Conservation (phyloP, 1,140 invertebrate species). For the Euura saliciscinereae region DNA sequence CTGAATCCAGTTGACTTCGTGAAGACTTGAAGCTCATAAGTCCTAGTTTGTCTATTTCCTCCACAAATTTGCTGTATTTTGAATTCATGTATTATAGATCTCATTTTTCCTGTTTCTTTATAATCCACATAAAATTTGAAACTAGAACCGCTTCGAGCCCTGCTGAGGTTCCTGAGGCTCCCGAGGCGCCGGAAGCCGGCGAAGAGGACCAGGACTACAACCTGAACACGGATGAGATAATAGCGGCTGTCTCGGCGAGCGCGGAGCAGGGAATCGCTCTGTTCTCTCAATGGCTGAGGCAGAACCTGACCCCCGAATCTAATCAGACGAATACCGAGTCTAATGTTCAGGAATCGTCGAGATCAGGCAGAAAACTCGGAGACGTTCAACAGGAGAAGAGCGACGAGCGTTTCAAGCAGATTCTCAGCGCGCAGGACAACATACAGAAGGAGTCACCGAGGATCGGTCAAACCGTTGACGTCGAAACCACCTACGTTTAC, state of each 20-base stretch:
- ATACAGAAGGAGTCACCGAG: conserved; percentile 51
- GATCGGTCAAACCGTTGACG: conserved; percentile 43
- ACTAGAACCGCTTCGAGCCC: neutral
- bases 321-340: conserved; percentile 34
- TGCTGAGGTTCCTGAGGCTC: conserved; percentile 17
- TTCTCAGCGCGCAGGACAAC: conserved; percentile 56
- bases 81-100: too few relatives aligned
- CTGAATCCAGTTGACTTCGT: too few relatives aligned
- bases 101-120: too few relatives aligned
- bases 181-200: conserved; percentile 40
- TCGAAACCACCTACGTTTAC: conserved; percentile 53
- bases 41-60: too few relatives aligned
- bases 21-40: too few relatives aligned
- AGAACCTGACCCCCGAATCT: conserved; percentile 49
- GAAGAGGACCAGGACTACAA: conserved; percentile 44
- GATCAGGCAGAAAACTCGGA: neutral
- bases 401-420: conserved; percentile 54
- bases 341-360: neutral
- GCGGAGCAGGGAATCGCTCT: conserved; percentile 62
- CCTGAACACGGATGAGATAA: conserved; percentile 56
- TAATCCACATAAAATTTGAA: too few relatives aligned
- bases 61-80: too few relatives aligned
- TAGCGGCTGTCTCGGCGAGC: conserved; percentile 60
- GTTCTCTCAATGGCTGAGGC: conserved; percentile 58
- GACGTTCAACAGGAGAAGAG: conserved; percentile 40